Base-by-base conservation (phyloP, 2,113 vertebrate genomes). In the Garra rufa region DNA sequence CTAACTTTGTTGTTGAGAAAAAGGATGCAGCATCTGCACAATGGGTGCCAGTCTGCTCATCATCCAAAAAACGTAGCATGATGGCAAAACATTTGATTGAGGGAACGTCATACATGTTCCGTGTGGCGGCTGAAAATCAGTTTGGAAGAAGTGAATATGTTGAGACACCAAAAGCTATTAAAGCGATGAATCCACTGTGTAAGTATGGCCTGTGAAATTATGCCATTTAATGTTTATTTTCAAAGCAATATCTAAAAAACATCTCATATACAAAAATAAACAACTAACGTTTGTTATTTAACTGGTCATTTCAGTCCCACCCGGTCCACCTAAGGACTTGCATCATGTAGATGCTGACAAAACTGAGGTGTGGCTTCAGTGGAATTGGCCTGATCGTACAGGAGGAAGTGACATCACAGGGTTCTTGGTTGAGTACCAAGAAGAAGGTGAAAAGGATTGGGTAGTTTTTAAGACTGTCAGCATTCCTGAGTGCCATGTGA, bases 1-100 rank as follows among this genome's bases (percentile, higher is more conserved):
- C 97, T 26, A 99, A 99, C 90, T 99, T 99, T 59, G 94, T 99
- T 67, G 96, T 99, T 82, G 98, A 99, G 91, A 99, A 97, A 85
- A 98, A 96, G 89, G 98, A 99, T 86, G 95, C 95, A 52, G 94
- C 97, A 84, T 92, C 94, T 87, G 92, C 96, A 48, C 96, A 97
- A 76, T 99, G 98, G 98, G 92, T 98, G 74, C 94, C 98, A 76
- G 89, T 99, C 75, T 98, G 97, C 50, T 95, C 98, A 81, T 95
- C 97, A 30, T 99, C 97, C 48, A 99, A 99, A 95, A 99, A 99
- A 87, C 97, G 95, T 87, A 99, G 97, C 87, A 94, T 97, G 83
- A 94, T 93, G 92, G 94, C 97, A 82, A 97, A 97, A 89, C 93
- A 99, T 86, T 95, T 99, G 83, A 96, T 95, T 87, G 98, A 99